A percentile compares a stretch with the other conserved stretches of the same genome.
phyloP scores from a whole-genome alignment of 1,140 invertebrate species.

The Ceratina japonica region DNA sequence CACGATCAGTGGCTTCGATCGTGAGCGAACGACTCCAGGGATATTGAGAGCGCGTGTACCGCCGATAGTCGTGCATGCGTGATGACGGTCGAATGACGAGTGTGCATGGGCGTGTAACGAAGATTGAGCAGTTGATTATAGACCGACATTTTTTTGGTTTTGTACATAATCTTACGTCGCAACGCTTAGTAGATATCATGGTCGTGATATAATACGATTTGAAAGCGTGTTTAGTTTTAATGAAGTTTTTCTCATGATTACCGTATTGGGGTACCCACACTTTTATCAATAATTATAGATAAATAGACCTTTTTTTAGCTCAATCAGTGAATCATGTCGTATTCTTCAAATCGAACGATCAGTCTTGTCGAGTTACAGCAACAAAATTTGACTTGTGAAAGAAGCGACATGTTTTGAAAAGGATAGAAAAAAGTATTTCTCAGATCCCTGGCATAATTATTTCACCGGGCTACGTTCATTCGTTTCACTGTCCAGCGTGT shows the following conservation, averaged over 20 bases:
- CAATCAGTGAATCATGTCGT: too few species aligned
- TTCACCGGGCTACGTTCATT: conserved; percentile 26
- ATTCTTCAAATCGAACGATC: too few species aligned
- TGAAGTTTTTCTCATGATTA: not conserved
- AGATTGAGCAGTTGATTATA: not conserved
- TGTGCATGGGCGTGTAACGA: not conserved
- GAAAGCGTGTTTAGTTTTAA: too few species aligned
- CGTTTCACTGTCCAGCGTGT: conserved; percentile 35
- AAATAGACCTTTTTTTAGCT: too few species aligned
- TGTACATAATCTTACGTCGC: not conserved
- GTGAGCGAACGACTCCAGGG: not conserved
- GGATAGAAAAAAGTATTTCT: not conserved
- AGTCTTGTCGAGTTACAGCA: not conserved
- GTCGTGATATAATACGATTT: too few species aligned
- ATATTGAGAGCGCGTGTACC: not conserved
- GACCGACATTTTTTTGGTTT: not conserved
- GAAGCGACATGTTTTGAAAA: not conserved
- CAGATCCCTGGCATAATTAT: conserved; percentile 36
- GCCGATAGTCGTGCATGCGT: not conserved
- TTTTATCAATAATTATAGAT: too few species aligned
- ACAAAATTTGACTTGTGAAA: too few species aligned
- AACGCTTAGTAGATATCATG: not conserved
- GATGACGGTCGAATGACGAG: not conserved
- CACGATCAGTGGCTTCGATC: conserved; percentile 20
- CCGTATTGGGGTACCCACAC: too few species aligned